Conservation (phyloP, 2,113 vertebrate species). For the Nestor notabilis region DNA sequence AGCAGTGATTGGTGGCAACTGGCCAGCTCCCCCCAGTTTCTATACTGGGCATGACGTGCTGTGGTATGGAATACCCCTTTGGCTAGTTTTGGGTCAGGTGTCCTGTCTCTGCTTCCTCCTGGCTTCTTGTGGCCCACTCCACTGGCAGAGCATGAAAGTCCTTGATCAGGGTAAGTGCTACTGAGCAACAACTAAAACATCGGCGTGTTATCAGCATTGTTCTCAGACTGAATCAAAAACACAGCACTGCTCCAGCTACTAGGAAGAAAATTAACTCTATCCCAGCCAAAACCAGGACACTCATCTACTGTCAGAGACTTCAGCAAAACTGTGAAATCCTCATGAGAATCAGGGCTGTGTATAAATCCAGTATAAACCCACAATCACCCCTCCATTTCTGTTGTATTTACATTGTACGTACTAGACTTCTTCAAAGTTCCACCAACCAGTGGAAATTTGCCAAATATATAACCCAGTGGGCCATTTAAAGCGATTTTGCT, state of each 20-base stretch:
- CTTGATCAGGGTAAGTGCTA: background rate
- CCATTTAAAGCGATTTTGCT: background rate
- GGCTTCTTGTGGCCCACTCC: background rate
- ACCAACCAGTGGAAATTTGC: background rate
- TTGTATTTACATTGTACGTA: background rate
- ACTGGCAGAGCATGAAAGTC: background rate
- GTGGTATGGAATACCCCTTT: background rate
- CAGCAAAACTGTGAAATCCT: background rate
- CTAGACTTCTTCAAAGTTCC: background rate
- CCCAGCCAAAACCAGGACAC: background rate
- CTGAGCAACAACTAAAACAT: background rate
- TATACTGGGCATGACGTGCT: background rate
- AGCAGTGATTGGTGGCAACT: background rate
- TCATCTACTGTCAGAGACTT: background rate
- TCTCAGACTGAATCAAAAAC: background rate
- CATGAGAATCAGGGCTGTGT: background rate
- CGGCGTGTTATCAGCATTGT: background rate
- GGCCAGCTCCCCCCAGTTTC: background rate
- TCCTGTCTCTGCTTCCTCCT: background rate
- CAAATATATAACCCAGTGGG: background rate
- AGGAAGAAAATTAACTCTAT: background rate
- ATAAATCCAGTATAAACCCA: background rate
- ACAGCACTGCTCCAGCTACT: background rate
- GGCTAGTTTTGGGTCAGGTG: background rate
- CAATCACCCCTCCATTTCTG: background rate